Conservation (phyloP, 2,113 vertebrate species). For the Gymnarchus niloticus region DNA sequence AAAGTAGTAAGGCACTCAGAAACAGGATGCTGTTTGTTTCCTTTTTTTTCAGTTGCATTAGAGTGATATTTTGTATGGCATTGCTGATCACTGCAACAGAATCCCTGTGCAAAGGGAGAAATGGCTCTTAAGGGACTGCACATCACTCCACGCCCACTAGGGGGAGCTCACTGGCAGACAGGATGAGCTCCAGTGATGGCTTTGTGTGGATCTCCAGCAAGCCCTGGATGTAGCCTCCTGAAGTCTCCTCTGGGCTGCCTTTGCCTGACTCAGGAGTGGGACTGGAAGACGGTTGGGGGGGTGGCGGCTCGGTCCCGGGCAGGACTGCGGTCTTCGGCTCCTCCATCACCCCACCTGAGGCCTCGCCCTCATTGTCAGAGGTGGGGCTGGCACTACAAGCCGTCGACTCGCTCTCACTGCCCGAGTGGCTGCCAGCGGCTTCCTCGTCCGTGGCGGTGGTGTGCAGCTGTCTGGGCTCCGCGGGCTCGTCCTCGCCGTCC, state of each 20-base stretch:
- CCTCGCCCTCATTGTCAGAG: slow-evolving; percentile 54
- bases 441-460: slow-evolving; percentile 56
- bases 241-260: neutral
- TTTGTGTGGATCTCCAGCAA: slow-evolving; percentile 65
- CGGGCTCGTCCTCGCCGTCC: slow-evolving; percentile 37
- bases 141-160: slow-evolving; percentile 77
- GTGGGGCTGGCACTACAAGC: slow-evolving; percentile 34
- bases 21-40: slow-evolving; percentile 50
- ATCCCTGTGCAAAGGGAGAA: neutral
- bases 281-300: neutral
- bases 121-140: neutral
- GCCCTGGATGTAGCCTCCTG: slow-evolving; percentile 59
- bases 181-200: slow-evolving; percentile 59
- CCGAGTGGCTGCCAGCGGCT: slow-evolving; percentile 35
- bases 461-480: slow-evolving; percentile 14
- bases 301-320: neutral
- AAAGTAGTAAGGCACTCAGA: slow-evolving; percentile 93
- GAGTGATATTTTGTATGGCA: slow-evolving; percentile 50
- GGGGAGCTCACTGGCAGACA: slow-evolving; percentile 63
- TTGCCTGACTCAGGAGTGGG: neutral
- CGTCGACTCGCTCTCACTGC: slow-evolving; percentile 54
- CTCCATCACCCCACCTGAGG: neutral
- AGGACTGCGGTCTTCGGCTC: slow-evolving; percentile 28
- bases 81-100: slow-evolving; percentile 35
- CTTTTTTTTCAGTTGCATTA: slow-evolving; percentile 34